Percentiles rank a stretch among this genome's conserved stretches.
Evolutionary conservation across 2,888 invertebrate genomes (phyloP).

Genomic region (Corythucha ciliata): DNA sequence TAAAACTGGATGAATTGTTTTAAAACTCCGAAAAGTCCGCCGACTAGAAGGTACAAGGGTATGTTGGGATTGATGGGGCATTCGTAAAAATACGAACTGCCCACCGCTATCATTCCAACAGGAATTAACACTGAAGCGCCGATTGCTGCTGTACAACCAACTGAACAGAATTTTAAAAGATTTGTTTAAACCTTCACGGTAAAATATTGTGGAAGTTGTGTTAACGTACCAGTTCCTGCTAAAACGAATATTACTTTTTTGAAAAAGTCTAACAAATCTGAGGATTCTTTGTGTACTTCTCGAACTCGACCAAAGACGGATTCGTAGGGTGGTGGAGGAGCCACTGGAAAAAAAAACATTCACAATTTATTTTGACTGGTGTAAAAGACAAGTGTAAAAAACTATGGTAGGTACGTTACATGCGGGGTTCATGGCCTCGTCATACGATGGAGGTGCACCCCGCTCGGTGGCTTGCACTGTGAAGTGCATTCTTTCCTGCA

Average conservation of each 20-base stretch:
- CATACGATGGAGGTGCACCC: conserved; percentile 52
- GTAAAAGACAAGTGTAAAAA: neutral
- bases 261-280: conserved; percentile 51
- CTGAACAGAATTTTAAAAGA: conserved; percentile 42
- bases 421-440: conserved; percentile 53
- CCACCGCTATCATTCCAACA: conserved; percentile 58
- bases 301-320: conserved; percentile 55
- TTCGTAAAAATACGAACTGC: conserved; percentile 52
- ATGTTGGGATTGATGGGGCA: conserved; percentile 58
- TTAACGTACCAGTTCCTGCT: conserved; percentile 53
- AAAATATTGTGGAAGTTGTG: no score
- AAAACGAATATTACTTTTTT: conserved; percentile 51
- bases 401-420: conserved; percentile 42
- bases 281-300: conserved; percentile 52
- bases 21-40: conserved; percentile 54
- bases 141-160: conserved; percentile 55
- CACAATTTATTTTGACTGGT: neutral
- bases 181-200: neutral
- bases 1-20: conserved; percentile 53
- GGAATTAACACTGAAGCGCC: conserved; percentile 55
- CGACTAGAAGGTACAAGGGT: conserved; percentile 58
- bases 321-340: conserved; percentile 58
- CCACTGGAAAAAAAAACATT: conserved; percentile 34
- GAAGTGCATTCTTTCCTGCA: conserved; percentile 28
- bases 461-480: conserved; percentile 37